Evolutionary conservation across 2,113 vertebrate genomes (phyloP), one percentile per base, ranked within the genome.

Genomic region (Butorides virescens): DNA sequence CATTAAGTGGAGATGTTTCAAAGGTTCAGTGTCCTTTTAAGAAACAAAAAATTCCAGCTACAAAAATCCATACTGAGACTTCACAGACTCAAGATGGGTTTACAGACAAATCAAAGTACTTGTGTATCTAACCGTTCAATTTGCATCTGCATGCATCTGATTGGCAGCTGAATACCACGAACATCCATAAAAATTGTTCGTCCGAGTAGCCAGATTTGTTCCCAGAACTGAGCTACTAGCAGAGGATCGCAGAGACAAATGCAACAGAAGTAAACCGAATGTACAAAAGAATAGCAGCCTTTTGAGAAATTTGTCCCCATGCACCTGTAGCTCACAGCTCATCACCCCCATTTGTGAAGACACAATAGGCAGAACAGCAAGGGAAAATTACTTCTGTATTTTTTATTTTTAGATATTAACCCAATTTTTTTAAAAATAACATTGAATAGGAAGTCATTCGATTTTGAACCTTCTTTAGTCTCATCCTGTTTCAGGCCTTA

Each of bases 101-200:
- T 93, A 73, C 37, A 85, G 77, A 61, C 74, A 93, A 96, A 96
- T 94, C 85, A 92, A 76, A 93, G 74, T n/a, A 56, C 49, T 91
- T 67, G 52, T 71, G 37, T 77, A 59, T 77, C 76, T 81, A 87
- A 75, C 46, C 1, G 20, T 17, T 39, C 66, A 49, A 83, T 96
- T 90, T 96, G 73, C 90, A 96, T 95, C 80, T 95, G 70, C 76
- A 89, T 92, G 68, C 59, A 39, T 61, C 68, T 91, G 73, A 90
- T 46, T 90, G 89, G 73, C 90, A 93, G 44, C 77, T 76, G 58
- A 95, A 86, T n/a, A 49, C 39, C n/a, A 44, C 1, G 53, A 73
- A 62, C 78, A 73, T 19, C 53, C 62, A 22, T 30, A 68, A 58
- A 90, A 82, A 72, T 7, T 62, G 25, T 61, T 37, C 78, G 44